Base-by-base conservation (phyloP, 1,140 invertebrate genomes). In the Diorhabda elongata region DNA sequence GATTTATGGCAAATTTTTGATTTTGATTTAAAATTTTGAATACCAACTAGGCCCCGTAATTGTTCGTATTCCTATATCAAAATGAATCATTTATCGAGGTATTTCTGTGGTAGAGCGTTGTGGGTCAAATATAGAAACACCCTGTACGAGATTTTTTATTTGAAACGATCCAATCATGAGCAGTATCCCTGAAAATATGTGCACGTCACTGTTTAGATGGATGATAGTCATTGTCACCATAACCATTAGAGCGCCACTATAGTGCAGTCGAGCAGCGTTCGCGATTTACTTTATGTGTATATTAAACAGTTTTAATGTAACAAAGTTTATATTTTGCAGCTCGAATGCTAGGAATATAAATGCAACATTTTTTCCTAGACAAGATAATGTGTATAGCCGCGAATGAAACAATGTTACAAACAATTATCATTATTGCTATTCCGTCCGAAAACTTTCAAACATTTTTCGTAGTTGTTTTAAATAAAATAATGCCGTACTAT, bases 261-360 rank as follows among this genome's bases (percentile, higher is more conserved):
- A 59, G 61, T 65, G 68, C 62, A 69, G 61, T 69, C 63, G 68
- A 64, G 62, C 62, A 44, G 11, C 5, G 44, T 45, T 47, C 74
- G 74, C 74, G 71, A 74, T 75, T 72, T 74, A 75, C 74, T 75
- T 75, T 75, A 75, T 72, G 74, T 74, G 72, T 75, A 67, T 74
- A 72, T 74, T 75, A 75, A 75, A 74, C 72, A 75, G 74, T 72
- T 75, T 75, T 75, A 75, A 75, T 75, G 74, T 75, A 75, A 74
- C 72, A 68, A 74, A 75, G 74, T 75, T 75, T 75, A 75, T 75
- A 75, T 74, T 74, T 70, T 71, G 69, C 73, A 70, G 72, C 72
- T 70, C 69, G 69, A 70, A 70, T 70, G 74, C 71, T 69, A 47
- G 52, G 74, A 75, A 75, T 75, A 74, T 75, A 74, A 75, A 75